Conservation (phyloP, 2,113 vertebrate species). For the Anolis sagrei region DNA sequence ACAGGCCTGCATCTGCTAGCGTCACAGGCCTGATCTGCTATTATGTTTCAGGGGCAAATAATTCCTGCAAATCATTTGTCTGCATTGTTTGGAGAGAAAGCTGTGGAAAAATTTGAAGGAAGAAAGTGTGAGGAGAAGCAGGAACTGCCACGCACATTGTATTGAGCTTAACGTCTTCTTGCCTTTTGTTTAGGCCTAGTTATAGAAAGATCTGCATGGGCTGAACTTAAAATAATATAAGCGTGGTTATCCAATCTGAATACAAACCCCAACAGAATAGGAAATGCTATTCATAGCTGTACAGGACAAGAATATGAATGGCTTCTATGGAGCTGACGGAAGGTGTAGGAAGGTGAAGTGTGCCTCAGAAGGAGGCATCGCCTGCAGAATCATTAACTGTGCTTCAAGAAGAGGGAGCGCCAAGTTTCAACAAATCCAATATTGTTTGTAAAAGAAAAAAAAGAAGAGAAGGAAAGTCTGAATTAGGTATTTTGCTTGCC, state of each 20-base stretch:
- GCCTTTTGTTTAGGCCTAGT: constrained; percentile 20
- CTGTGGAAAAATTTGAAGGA: constrained; percentile 29
- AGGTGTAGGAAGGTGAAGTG: constrained; percentile 8
- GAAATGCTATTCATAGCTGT: constrained; percentile 28
- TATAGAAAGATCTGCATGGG: constrained; percentile 8
- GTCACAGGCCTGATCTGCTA: constrained; percentile 12
- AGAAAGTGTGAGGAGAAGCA: not conserved
- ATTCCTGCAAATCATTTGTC: constrained; percentile 24
- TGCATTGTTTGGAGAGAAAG: constrained; percentile 32
- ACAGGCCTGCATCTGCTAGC: constrained; percentile 3
- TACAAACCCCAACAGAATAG: constrained; percentile 33
- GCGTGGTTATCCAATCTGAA: constrained; percentile 34
- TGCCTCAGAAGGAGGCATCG: not conserved
- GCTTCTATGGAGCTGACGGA: constrained; percentile 13
- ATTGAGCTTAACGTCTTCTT: not conserved
- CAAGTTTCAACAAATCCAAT: not conserved
- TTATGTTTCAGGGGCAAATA: constrained; percentile 33
- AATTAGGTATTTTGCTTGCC: not conserved
- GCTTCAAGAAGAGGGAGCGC: not conserved
- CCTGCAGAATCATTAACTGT: constrained; percentile 5
- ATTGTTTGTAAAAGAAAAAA: not conserved
- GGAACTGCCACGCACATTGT: not conserved
- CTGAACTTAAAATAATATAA: constrained; percentile 16
- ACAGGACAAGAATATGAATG: constrained; percentile 10
- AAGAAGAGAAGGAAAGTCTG: not conserved